Base-by-base conservation (phyloP, 2,888 invertebrate genomes). In the Polietes domitor region DNA sequence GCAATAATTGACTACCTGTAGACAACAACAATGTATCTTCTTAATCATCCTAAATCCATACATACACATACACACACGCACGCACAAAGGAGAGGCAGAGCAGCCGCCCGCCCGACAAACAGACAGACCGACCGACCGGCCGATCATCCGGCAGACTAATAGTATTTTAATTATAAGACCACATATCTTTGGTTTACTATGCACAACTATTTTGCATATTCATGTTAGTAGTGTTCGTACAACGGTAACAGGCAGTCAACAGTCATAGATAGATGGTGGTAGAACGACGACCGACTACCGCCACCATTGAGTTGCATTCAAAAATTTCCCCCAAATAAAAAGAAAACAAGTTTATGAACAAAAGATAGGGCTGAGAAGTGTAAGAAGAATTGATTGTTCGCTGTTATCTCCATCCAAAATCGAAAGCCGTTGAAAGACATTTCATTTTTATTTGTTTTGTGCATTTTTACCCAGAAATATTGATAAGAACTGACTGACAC, bases 1-100 rank as follows among this genome's bases (percentile, higher is more conserved):
- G 28, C 65, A 63, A 21, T 79, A 43, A 41, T 77, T 78, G 41
- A 26, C 77, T 84, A 84, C 83, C 83, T 84, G 83, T 37, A 9
- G 37, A 37, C 37, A 7, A 37, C 37, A 37, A 37, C 37, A 37
- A 9, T 37, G 9, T 63, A 77, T 63, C 12, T 70, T 76, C 0
- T 58, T 58, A 50, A 63, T 73, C 79, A 61, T 77, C 55, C 47
- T 37, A 47, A 53, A 43, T 24, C 10, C 37, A 71, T 19, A 72
- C 63, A 73, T 58, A 50, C 2, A 50, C 0, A 10, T 17, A 53
- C 12, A 77, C 43, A 61, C 28, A 72, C 47, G 28, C 5, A 68
- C 9, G 19, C 6, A 72, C 28, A 63, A 65, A 47, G 17, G 15
- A 17, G 19, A 80, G 58, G 24, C 0, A 26, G 55, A 15, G 24